Base-by-base conservation (phyloP, 2,113 vertebrate species). In the Vulpes lagopus region DNA sequence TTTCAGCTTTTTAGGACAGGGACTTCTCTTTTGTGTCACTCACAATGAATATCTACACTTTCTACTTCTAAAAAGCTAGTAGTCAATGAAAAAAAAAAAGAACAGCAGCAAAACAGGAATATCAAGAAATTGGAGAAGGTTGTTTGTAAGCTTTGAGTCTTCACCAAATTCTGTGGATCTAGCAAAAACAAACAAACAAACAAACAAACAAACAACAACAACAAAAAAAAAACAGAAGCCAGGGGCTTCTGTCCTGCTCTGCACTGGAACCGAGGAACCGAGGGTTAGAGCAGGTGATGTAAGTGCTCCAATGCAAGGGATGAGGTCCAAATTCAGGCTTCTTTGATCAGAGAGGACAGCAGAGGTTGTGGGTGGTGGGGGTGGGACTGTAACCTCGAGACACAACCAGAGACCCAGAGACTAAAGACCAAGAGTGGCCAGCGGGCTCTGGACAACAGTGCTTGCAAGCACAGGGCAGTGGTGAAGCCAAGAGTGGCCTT, bases 301-400 rank as follows among this genome's bases (percentile, higher is more conserved):
- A 22, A 19, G 57, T 57, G 4, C 53, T 9, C 10, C 17, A 82
- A 74, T 74, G 65, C 7, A 69, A 65, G 84, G 3, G 10, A 11
- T 51, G 59, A 35, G n/a, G 51, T 32, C 12, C 43, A 53, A 59
- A 9, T 25, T 38, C 20, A 15, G 55, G 49, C 0, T 73, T 6
- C 82, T 49, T 20, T 20, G 32, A 80, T n/a, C 11, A 49, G 69
- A 79, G 23, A 69, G 17, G 23, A 57, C 9, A n/a, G 22, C 3
- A 5, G 43, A 78, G 16, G 59, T 23, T 1, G 0, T 0, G 2
- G 11, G 35, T 2, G 55, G 15, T 1, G 0, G 20, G 51, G 78
- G 38, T 0, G 9, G 53, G 38, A n/a, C 60, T 11, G 3, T 78
- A 53, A 27, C 17, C 17, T 5, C 27, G 1, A 74, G 49, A 4